phyloP scores from a whole-genome alignment of 2,888 invertebrate species.

The Thelaira solivaga region DNA sequence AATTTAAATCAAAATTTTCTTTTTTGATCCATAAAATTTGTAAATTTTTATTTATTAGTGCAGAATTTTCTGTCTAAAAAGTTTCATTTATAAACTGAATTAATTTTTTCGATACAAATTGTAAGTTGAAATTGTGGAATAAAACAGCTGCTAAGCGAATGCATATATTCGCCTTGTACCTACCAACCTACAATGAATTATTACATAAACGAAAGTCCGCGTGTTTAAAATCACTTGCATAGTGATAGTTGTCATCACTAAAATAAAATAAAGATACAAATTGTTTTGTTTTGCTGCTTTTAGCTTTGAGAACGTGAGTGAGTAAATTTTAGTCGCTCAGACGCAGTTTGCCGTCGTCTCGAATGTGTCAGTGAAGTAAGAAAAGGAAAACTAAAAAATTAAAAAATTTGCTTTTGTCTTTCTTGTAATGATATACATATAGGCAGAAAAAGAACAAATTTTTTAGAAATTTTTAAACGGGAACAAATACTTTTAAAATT shows the following conservation, averaged over 20 bases:
- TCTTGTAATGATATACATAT: conserved; percentile 30
- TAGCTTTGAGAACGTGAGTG: conserved; percentile 26
- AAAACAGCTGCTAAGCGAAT: no score
- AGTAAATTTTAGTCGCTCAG: conserved; percentile 59
- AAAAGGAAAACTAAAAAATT: conserved; percentile 17
- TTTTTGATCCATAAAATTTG: no score
- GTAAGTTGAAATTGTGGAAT: no score
- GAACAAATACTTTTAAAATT: conserved; percentile 38
- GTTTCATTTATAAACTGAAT: no score
- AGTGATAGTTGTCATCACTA: conserved; percentile 28
- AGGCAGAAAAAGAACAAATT: conserved; percentile 51
- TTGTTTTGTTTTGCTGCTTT: conserved; percentile 16
- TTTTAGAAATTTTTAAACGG: conserved; percentile 28
- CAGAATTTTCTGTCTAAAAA: no score
- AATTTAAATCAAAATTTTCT: no score
- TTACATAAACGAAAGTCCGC: no score
- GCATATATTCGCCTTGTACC: no score
- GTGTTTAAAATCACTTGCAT: not conserved
- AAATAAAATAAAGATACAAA: conserved; percentile 20
- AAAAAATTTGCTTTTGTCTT: conserved; percentile 26
- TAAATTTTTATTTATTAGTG: no score
- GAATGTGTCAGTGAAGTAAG: conserved; percentile 51
- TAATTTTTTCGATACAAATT: no score
- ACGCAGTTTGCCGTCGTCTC: conserved; percentile 60
- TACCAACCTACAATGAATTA: no score